These are phyloP conservation scores for Rhipidura dahli DNA, from an alignment of 2,113 vertebrate species.

Conservation along the genomic window DNA sequence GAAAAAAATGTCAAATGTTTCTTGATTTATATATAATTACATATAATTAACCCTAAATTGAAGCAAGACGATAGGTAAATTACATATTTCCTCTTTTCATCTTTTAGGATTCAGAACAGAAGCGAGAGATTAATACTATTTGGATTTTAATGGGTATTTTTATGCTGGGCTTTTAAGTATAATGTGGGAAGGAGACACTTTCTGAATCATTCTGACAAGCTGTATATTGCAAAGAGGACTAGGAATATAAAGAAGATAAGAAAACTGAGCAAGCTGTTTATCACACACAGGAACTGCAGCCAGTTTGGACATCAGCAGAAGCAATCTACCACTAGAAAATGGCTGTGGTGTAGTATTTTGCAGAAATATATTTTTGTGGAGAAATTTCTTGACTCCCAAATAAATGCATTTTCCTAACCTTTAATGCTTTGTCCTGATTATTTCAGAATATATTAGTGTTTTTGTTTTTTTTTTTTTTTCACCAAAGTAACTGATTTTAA, in stretches of 20 bases:
- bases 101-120: not conserved
- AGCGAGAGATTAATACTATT: not conserved
- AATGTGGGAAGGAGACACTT: not conserved
- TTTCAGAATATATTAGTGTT: not conserved
- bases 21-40: conserved; percentile 15
- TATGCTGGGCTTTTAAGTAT: not conserved
- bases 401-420: not conserved
- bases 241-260: not conserved
- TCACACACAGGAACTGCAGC: not conserved
- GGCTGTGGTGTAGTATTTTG: not conserved
- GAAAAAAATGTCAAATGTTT: not conserved
- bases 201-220: conserved; percentile 1
- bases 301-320: not conserved
- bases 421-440: not conserved
- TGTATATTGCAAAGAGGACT: not conserved
- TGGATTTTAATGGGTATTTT: not conserved
- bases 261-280: not conserved
- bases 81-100: not conserved
- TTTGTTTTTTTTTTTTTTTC: not conserved
- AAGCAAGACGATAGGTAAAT: conserved; percentile 1
- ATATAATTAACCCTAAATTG: conserved; percentile 12
- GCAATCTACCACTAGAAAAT: not conserved
- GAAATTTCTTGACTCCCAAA: not conserved
- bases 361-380: not conserved
- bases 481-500: not conserved